These are phyloP conservation scores for Stichodactyla helianthus DNA, from an alignment of 64 coral and sea anemone species.

Conservation along the genomic window DNA sequence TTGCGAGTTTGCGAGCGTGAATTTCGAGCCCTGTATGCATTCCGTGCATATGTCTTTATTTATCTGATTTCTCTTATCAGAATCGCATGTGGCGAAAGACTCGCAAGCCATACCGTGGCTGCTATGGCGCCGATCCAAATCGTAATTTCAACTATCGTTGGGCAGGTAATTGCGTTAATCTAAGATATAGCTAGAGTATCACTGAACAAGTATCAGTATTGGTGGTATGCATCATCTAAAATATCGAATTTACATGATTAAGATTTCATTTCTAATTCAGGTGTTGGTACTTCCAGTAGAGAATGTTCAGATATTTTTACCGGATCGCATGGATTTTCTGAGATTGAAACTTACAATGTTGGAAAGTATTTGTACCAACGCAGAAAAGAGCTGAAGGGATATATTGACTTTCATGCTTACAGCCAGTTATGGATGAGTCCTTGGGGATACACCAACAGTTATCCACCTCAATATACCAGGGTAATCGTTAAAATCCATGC, in stretches of 20 bases:
- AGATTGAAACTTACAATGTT: conserved; percentile 71
- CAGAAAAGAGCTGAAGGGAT: conserved; percentile 68
- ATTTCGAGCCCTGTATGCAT: no score
- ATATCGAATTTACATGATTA: no score
- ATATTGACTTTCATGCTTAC: conserved; percentile 90
- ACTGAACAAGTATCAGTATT: no score
- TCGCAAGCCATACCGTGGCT: conserved; percentile 24
- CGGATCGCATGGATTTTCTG: conserved; percentile 78
- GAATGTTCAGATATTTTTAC: conserved; percentile 61
- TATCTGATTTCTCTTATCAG: conserved; percentile 19
- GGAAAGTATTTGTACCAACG: conserved; percentile 54
- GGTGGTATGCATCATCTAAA: no score
- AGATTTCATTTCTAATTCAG: conserved; percentile 23
- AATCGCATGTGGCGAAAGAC: conserved; percentile 91
- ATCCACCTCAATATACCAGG: conserved; percentile 53
- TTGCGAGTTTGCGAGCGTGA: no score
- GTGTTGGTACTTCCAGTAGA: conserved; percentile 51
- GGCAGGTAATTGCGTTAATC: conserved; percentile 31
- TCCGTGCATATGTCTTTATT: no score
- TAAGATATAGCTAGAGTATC: background rate
- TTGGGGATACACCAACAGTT: conserved; percentile 60
- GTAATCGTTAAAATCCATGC: background rate
- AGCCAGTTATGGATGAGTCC: conserved; percentile 90
- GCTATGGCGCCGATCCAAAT: conserved; percentile 76
- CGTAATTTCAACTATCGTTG: conserved; percentile 87